Conservation (phyloP, 2,888 invertebrate genomes). For the Tinea pellionella region DNA sequence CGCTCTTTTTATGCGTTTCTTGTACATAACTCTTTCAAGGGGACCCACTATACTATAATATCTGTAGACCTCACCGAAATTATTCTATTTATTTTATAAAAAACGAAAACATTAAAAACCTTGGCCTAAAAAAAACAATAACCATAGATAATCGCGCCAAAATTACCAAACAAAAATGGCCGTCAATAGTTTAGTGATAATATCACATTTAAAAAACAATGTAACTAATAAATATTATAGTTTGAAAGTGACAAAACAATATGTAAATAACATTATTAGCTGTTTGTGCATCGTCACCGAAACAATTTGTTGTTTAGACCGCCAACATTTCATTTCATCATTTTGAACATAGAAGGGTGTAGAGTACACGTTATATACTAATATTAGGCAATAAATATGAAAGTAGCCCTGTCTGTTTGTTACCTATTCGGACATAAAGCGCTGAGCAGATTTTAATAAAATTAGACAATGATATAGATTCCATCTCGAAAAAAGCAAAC, state of each 20-base stretch:
- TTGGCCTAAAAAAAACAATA: background rate
- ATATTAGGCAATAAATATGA: no score
- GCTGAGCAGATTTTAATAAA: no score
- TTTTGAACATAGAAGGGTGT: constrained; percentile 22
- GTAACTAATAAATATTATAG: constrained; percentile 37
- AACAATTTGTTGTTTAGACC: constrained; percentile 51
- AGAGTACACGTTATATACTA: background rate
- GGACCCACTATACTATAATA: no score
- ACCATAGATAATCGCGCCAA: constrained; percentile 37
- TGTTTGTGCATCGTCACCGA: constrained; percentile 45
- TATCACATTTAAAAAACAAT: constrained; percentile 29
- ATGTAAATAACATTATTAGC: constrained; percentile 65
- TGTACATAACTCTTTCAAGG: no score
- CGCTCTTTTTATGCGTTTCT: no score
- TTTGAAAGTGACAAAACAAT: constrained; percentile 64
- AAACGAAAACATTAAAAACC: no score
- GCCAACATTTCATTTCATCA: constrained; percentile 29
- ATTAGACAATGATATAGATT: no score
- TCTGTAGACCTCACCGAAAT: no score
- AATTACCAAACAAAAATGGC: constrained; percentile 49
- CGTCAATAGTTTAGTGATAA: constrained; percentile 23
- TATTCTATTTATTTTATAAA: no score
- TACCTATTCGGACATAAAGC: no score
- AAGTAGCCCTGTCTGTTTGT: no score
- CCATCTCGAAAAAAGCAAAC: no score